Evolutionary conservation across 2,113 vertebrate species (phyloP), one percentile per base, ranked within the genome.

Genomic region (Lucifuga dentata): DNA sequence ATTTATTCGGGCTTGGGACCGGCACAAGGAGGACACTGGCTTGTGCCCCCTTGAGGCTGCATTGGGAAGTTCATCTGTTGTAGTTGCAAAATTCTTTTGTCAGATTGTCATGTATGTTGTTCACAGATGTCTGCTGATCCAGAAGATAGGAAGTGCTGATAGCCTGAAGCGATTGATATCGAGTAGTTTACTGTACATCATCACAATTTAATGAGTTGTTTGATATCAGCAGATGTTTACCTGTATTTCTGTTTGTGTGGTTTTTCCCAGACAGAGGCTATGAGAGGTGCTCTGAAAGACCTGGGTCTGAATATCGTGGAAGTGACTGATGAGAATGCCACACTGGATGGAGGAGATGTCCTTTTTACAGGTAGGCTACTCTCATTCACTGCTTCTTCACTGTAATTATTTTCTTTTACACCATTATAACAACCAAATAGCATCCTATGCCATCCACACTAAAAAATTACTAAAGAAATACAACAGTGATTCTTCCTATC

Each of bases 291-390:
- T 3, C 79, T 99, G 76, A 90, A 93, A 82, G 92, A 94, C 35
- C 93, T 99, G 73, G 93, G 94, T 60, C 91, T 99, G 83, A 98
- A 98, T 62, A 91, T 98, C 20, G 93, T 98, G 48, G 96, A 98
- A 80, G 99, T 99, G 96, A 91, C 88, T 3, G 97, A 99, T 43
- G 96, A 98, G 85, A 95, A 92, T 0, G 98, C 98, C 38, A 96
- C 94, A 2, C 89, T 99, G 84, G 97, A 99, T 41, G 98, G 98
- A 57, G 98, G 98, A 76, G 98, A 99, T 0, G 96, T 99, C 76
- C 93, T 99, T 70, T 99, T 99, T 78, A 99, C 98, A 91, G 98
- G 98, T 98, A 92, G 15, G 20, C 48, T 16, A 6, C 5, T 15
- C 13, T 26, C n/a, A n/a, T n/a, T n/a, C n/a, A n/a, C n/a, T n/a